Evolutionary conservation across 2,797 vertebrate species (phyloP), one percentile per base, ranked within the genome.

Genomic region (Lagodon rhomboides): DNA sequence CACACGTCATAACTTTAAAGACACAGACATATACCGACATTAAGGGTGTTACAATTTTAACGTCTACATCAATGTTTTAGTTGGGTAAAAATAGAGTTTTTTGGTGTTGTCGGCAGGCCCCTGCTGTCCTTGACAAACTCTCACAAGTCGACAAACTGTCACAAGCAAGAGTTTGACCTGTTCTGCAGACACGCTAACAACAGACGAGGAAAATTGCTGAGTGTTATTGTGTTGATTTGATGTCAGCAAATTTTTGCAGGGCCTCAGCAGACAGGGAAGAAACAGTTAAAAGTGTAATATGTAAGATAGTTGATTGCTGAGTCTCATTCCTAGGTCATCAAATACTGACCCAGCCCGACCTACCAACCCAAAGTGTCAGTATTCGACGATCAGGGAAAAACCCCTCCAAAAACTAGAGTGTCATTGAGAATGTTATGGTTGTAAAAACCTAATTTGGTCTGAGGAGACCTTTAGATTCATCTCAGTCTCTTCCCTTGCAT

Each of bases 191-290:
- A 25, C 49, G 56, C 12, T 13, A 27, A 62, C 41, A 34, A 54
- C 54, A 60, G 16, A 68, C 0, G 15, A 55, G 54, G 18, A 73
- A 73, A 69, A 64, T 34, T 61, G 63, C 46, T 50, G 61, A 71
- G 54, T 23, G 54, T n/a, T n/a, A 34, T 13, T 73, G 69, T 34
- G 74, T 60, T 51, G 58, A 38, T 44, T 64, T 22, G 7, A 58
- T 17, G 49, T 66, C 58, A 59, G 68, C 50, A 74, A 38, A 54
- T 47, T 50, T 34, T 50, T 47, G 12, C 38, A 12, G 6, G 47
- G 22, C 22, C 34, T 22, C 17, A 23, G 8, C 8, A 7, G 23
- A 7, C 13, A 58, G 17, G 12, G 38, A 7, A 6, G 30, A 34
- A 34, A 34, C 30, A 34, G 30, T 34, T 34, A 34, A 34, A 34